A percentile compares a stretch with the other conserved stretches of the same genome.
Evolutionary conservation across 2,888 invertebrate genomes (phyloP).

Genomic region (Polylopha cassiicola): DNA sequence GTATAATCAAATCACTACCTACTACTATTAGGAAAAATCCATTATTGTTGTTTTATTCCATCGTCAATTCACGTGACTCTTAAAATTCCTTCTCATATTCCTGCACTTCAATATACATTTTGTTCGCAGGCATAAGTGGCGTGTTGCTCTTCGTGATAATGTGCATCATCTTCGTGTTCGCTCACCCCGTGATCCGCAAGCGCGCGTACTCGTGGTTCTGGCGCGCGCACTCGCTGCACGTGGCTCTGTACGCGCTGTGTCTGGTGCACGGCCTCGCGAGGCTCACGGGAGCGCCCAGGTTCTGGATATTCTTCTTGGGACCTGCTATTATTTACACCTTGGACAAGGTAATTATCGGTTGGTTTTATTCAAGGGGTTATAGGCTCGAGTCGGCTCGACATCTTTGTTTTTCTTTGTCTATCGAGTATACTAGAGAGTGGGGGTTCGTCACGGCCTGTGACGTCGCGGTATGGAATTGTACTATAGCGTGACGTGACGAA

Average conservation of each 20-base stretch:
- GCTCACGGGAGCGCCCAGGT: slow-evolving; percentile 92
- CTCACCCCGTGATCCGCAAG: slow-evolving; percentile 93
- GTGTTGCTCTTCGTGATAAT: slow-evolving; percentile 92
- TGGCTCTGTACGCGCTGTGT: slow-evolving; percentile 89
- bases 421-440: too few species aligned
- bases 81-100: too few species aligned
- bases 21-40: too few species aligned
- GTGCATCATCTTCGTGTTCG: slow-evolving; percentile 97
- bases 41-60: too few species aligned
- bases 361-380: background rate
- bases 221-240: slow-evolving; percentile 93
- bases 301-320: slow-evolving; percentile 95
- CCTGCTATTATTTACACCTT: slow-evolving; percentile 93
- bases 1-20: too few species aligned
- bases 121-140: slow-evolving; percentile 85
- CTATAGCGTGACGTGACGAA: too few species aligned
- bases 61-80: too few species aligned
- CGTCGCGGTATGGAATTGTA: too few species aligned
- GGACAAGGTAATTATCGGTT: slow-evolving; percentile 82
- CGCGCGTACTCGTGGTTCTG: slow-evolving; percentile 97
- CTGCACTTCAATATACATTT: too few species aligned
- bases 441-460: too few species aligned
- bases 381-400: background rate
- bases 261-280: slow-evolving; percentile 94
- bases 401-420: background rate